Evolutionary conservation across 2,888 invertebrate genomes (phyloP), one percentile per base, ranked within the genome.

Genomic region (Nomada hirtipes): DNA sequence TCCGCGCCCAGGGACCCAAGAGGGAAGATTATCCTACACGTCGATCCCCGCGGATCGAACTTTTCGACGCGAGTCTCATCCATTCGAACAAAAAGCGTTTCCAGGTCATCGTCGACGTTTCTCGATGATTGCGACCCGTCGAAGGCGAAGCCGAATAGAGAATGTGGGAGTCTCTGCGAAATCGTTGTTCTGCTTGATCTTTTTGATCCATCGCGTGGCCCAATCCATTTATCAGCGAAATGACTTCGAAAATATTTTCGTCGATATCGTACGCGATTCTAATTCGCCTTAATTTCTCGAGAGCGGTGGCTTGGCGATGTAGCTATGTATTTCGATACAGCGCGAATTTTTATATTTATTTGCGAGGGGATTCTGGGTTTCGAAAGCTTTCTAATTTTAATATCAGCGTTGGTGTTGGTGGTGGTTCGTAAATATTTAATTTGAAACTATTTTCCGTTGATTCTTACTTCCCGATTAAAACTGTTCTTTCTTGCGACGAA

Each of bases 131-230:
- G 77, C 55, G 15, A 65, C 53, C 59, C 50, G 20, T 42, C 9
- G 53, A 68, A 57, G 13, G 2, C 47, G 50, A 47, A 61, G 26
- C 2, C 52, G 29, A 26, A 18, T 36, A n/a, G 15, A 26, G 4
- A 59, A 53, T 36, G 18, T 20, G 4, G 29, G 26, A 75, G 64
- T 80, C 72, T 73, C 23, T 7, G 47, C 72, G 53, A 73, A 36
- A 72, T 73, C 36, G 57, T 68, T 68, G 57, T 63, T 72, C 72
- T 15, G 55, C 52, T 13, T 55, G 70, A 26, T 67, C 68, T 13
- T 71, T 85, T 85, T 82, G 85, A 85, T 85, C 73, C 82, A 68
- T 85, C 76, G 76, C 74, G 47, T 23, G 79, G 44, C 36, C 55
- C 69, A 71, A 84, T 80, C 74, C 74, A 70, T 80, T 84, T 75